Evolutionary conservation across 2,113 vertebrate species (phyloP).

Genomic region (Melanotaenia duboulayi): DNA sequence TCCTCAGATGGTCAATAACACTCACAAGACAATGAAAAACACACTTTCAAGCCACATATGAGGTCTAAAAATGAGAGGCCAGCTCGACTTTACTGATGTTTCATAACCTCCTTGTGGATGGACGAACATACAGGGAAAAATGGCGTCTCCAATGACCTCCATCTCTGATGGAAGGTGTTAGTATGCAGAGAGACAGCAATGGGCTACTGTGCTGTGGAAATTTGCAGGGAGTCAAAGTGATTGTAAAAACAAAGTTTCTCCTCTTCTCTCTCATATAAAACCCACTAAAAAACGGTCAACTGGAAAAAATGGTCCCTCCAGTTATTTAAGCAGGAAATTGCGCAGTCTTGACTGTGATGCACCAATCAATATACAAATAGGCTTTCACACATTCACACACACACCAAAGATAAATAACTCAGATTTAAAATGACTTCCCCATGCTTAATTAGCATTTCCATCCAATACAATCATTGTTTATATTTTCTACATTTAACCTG

Average conservation of each 20-base stretch:
- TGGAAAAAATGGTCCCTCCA: constrained; percentile 34
- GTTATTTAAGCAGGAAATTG: constrained; percentile 2
- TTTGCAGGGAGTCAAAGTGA: background rate
- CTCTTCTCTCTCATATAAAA: constrained; percentile 24
- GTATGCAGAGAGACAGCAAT: constrained; percentile 2
- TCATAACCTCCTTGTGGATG: constrained; percentile 16
- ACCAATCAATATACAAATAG: background rate
- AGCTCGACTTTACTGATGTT: constrained; percentile 11
- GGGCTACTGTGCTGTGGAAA: constrained; percentile 2
- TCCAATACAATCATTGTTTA: background rate
- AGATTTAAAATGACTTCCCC: no score
- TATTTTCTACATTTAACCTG: background rate
- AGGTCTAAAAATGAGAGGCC: constrained; percentile 18
- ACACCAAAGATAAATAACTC: background rate
- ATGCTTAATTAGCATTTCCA: background rate
- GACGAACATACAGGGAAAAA: constrained; percentile 9
- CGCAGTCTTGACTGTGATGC: constrained; percentile 3
- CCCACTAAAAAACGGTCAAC: constrained; percentile 32
- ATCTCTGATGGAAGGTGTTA: constrained; percentile 13
- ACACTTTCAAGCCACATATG: constrained; percentile 23
- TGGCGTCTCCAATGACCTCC: constrained; percentile 20
- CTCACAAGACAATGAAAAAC: background rate
- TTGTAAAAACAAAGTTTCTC: constrained; percentile 5
- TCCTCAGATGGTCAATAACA: constrained; percentile 22
- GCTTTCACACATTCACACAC: background rate